Percentiles rank a stretch among this genome's conserved stretches.
phyloP scores from a whole-genome alignment of 2,888 invertebrate genomes.

The Diarsia rubi region DNA sequence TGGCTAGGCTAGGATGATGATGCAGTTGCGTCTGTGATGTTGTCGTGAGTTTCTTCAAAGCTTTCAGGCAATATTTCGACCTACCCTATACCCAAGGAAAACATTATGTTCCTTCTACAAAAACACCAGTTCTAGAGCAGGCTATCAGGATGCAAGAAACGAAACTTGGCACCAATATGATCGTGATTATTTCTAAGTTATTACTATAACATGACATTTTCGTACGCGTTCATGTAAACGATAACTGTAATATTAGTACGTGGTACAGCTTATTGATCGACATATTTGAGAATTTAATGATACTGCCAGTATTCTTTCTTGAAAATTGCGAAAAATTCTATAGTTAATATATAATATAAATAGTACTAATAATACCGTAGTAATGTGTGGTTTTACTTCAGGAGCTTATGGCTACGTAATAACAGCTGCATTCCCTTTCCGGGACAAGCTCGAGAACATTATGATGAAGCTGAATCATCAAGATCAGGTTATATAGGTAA shows the following conservation, averaged over 20 bases:
- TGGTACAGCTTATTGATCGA: constrained; percentile 47
- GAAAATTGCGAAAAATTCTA: not conserved
- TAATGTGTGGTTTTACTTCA: not conserved
- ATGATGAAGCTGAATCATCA: too few species aligned
- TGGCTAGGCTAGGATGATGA: not conserved
- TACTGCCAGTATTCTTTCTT: constrained; percentile 1
- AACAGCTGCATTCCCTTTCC: not conserved
- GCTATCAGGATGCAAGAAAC: constrained; percentile 52
- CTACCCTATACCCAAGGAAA: constrained; percentile 4
- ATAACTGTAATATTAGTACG: constrained; percentile 59
- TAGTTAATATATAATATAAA: too few species aligned
- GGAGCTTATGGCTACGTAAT: not conserved
- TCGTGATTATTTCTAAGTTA: constrained; percentile 63
- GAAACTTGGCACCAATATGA: constrained; percentile 56
- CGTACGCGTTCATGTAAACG: constrained; percentile 46
- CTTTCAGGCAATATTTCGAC: not conserved
- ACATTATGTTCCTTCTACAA: constrained; percentile 23
- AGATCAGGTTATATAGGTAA: too few species aligned
- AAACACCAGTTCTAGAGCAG: constrained; percentile 29
- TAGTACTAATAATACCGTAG: not conserved
- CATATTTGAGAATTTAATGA: constrained; percentile 31
- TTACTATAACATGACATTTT: constrained; percentile 48
- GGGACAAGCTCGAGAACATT: too few species aligned
- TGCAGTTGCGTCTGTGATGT: not conserved
- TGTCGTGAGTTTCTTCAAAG: too few species aligned